These are phyloP conservation scores for Pollachius pollachius DNA, from an alignment of 2,113 vertebrate genomes.

Conservation along the genomic window DNA sequence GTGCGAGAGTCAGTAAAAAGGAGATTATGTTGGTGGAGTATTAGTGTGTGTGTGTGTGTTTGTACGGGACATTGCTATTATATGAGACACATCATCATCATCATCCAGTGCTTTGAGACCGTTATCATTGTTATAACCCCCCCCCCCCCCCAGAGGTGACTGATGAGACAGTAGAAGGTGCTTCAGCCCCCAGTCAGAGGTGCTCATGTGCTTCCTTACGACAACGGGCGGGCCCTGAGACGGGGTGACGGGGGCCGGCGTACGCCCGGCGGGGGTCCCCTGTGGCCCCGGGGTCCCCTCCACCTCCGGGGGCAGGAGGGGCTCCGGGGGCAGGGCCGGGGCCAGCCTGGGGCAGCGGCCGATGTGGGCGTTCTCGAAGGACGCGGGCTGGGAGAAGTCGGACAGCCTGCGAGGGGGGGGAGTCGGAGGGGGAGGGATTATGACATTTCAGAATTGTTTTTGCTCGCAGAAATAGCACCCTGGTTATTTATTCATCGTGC, in stretches of 20 bases:
- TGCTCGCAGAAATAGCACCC: too few species aligned
- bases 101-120: too few species aligned
- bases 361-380: constrained; percentile 95
- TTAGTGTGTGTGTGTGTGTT: background rate
- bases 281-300: constrained; percentile 44
- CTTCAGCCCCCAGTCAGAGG: too few species aligned
- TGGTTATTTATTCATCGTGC: too few species aligned
- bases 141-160: too few species aligned
- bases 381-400: constrained; percentile 87
- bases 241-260: constrained; percentile 16
- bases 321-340: constrained; percentile 49
- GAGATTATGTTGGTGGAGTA: too few species aligned
- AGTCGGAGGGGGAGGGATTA: constrained; percentile 6
- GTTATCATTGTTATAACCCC: too few species aligned
- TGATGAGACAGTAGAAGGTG: too few species aligned
- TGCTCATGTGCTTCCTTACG: constrained; percentile 28
- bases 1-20: too few species aligned
- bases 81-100: too few species aligned
- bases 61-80: background rate
- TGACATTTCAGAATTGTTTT: background rate
- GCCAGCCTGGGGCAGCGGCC: constrained; percentile 80
- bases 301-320: constrained; percentile 57
- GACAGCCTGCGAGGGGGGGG: constrained; percentile 77
- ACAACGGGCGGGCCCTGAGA: constrained; percentile 60
- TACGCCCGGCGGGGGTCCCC: constrained; percentile 19